Conservation (phyloP, 2,797 vertebrate species). For the Hydrolagus colliei region DNA sequence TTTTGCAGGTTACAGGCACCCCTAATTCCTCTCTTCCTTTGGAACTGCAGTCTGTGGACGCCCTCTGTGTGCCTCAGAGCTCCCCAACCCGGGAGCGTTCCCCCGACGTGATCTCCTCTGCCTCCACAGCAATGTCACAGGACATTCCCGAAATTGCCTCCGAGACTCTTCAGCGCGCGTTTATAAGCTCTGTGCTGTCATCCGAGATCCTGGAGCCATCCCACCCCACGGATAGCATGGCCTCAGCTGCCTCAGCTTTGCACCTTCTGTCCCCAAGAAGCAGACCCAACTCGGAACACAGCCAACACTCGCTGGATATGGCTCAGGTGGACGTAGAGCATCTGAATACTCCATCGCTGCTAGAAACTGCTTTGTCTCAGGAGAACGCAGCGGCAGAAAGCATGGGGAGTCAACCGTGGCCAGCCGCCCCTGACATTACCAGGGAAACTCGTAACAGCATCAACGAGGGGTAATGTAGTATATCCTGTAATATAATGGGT, state of each 20-base stretch:
- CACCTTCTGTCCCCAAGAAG: constrained; percentile 79
- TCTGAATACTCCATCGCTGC: constrained; percentile 71
- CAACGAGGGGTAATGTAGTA: constrained; percentile 69
- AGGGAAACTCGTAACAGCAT: constrained; percentile 87
- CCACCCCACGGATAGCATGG: constrained; percentile 81
- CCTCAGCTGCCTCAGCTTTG: constrained; percentile 81
- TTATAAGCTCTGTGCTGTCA: constrained; percentile 47
- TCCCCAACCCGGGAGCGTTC: constrained; percentile 88
- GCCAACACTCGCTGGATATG: constrained; percentile 69
- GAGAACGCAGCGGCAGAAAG: constrained; percentile 64
- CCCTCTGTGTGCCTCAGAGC: constrained; percentile 71
- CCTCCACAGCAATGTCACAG: constrained; percentile 88
- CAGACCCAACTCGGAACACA: constrained; percentile 60
- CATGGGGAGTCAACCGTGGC: constrained; percentile 74
- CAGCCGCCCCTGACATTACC: constrained; percentile 92
- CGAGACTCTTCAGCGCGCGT: constrained; percentile 72
- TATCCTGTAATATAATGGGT: neutral
- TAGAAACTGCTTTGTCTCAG: constrained; percentile 79
- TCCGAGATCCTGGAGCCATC: constrained; percentile 53
- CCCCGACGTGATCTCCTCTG: constrained; percentile 93
- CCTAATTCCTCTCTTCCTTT: constrained; percentile 59
- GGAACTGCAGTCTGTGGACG: constrained; percentile 75
- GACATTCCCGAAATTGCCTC: constrained; percentile 94
- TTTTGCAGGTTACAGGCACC: constrained; percentile 48
- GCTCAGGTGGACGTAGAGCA: constrained; percentile 63